Conservation (phyloP, 2,113 vertebrate genomes). For the Acrocephalus arundinaceus region DNA sequence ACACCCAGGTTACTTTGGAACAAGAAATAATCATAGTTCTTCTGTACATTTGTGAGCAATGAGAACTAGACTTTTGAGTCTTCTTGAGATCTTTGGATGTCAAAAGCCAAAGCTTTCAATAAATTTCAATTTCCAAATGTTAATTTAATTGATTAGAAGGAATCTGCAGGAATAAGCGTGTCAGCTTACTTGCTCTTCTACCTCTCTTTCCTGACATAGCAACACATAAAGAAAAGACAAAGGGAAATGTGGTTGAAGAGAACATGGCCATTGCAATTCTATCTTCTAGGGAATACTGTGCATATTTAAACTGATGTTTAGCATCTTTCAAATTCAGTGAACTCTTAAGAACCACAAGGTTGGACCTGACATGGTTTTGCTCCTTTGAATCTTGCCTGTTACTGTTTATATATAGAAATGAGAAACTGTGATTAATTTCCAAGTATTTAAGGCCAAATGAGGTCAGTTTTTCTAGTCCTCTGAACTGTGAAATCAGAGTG, state of each 20-base stretch:
- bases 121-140: background rate
- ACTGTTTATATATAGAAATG: background rate
- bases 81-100: background rate
- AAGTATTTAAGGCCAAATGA: background rate
- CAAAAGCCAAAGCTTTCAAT: background rate
- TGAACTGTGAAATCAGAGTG: background rate
- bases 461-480: background rate
- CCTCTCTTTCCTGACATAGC: background rate
- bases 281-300: background rate
- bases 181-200: background rate
- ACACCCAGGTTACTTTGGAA: background rate
- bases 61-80: background rate
- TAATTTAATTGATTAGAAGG: background rate
- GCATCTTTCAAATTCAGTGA: background rate
- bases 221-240: background rate
- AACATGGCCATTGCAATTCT: background rate
- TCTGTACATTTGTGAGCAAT: background rate
- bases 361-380: background rate
- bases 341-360: background rate
- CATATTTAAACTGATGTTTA: background rate
- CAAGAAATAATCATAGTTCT: background rate
- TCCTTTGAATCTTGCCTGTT: background rate
- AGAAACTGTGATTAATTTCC: background rate
- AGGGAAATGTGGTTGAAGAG: background rate
- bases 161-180: background rate